Conservation (phyloP, 2,113 vertebrate genomes). For the Beaufortia kweichowensis region DNA sequence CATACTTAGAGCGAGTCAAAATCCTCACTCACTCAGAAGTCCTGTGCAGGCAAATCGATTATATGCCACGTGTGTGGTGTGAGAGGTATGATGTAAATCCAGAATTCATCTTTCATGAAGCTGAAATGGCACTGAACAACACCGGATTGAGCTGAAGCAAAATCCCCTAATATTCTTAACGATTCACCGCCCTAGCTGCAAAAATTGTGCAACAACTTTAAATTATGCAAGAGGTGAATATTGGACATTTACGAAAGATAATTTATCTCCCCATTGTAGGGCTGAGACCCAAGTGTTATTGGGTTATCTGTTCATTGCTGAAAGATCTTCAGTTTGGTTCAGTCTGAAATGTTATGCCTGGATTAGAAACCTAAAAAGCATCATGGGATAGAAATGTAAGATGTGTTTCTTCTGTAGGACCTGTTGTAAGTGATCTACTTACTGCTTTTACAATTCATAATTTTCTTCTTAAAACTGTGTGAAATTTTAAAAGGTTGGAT, state of each 20-base stretch:
- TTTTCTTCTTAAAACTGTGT: background rate
- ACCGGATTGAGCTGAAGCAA: conserved; percentile 1
- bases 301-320: conserved; percentile 7
- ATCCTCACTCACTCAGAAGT: conserved; percentile 42
- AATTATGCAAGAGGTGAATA: conserved; percentile 25
- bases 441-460: background rate
- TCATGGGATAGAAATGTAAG: background rate
- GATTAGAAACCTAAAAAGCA: background rate
- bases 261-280: background rate
- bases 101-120: conserved; percentile 3
- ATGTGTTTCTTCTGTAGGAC: background rate
- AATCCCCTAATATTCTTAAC: conserved; percentile 17
- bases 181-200: background rate
- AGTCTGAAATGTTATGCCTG: background rate
- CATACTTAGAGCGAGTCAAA: conserved; percentile 41
- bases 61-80: conserved; percentile 34
- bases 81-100: conserved; percentile 37
- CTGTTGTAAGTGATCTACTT: no score
- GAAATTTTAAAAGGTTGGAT: background rate
- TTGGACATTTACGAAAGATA: conserved; percentile 3
- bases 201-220: conserved; percentile 19
- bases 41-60: conserved; percentile 34
- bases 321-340: background rate
- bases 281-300: conserved; percentile 6
- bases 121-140: conserved; percentile 1